Evolutionary conservation across 2,113 vertebrate genomes (phyloP).

Genomic region (Halichoerus grypus): DNA sequence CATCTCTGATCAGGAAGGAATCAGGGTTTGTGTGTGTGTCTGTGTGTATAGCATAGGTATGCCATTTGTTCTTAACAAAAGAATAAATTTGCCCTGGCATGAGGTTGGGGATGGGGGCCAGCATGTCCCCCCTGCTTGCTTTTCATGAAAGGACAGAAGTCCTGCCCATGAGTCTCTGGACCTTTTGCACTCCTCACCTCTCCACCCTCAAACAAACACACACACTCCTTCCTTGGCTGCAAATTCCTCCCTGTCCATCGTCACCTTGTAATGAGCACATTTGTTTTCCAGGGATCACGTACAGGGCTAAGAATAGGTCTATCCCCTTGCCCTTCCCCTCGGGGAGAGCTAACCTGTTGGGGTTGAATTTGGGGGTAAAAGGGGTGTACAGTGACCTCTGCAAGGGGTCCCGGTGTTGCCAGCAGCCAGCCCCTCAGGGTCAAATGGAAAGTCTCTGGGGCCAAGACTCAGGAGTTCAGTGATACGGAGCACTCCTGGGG

Average conservation of each 20-base stretch:
- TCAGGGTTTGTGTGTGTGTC: not conserved
- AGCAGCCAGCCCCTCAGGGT: not conserved
- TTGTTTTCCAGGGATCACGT: constrained; percentile 64
- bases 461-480: not conserved
- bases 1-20: constrained; percentile 23
- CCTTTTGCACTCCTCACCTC: not conserved
- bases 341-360: not conserved
- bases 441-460: not conserved
- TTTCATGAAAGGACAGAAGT: not conserved
- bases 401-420: not conserved
- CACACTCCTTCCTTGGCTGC: constrained; percentile 50
- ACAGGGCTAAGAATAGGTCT: constrained; percentile 57
- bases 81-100: not conserved
- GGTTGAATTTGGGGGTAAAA: not conserved
- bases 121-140: not conserved
- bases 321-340: constrained; percentile 17
- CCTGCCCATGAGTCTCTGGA: not conserved
- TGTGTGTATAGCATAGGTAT: not conserved
- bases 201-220: constrained; percentile 29
- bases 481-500: not conserved
- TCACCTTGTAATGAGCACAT: constrained; percentile 67
- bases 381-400: not conserved
- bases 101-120: not conserved
- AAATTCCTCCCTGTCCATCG: constrained; percentile 70
- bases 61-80: constrained; percentile 24